phyloP scores from a whole-genome alignment of 2,113 vertebrate genomes.

The Festucalex cinctus region DNA sequence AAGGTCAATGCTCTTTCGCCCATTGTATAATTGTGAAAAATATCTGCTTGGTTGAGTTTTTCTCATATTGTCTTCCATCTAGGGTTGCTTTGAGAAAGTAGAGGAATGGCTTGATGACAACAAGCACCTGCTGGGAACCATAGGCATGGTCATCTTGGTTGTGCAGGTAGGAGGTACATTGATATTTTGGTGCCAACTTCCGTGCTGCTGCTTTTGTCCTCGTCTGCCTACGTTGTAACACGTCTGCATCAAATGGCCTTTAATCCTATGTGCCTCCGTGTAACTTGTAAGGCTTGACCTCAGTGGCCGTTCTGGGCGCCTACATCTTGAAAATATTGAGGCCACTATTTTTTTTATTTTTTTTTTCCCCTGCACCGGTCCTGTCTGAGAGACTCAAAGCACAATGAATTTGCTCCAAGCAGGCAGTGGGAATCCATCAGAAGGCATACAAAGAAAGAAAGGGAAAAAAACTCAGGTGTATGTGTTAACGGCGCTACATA shows the following conservation, averaged over 20 bases:
- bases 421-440: slow-evolving; percentile 16
- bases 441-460: background rate
- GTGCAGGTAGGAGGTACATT: slow-evolving; percentile 81
- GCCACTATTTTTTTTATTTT: slow-evolving; percentile 9
- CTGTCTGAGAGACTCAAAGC: slow-evolving; percentile 50
- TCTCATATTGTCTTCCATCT: slow-evolving; percentile 18
- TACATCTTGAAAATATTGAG: slow-evolving; percentile 42
- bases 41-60: slow-evolving; percentile 5
- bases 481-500: slow-evolving; percentile 20
- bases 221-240: slow-evolving; percentile 19
- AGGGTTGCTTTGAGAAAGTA: slow-evolving; percentile 95
- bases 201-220: slow-evolving; percentile 6
- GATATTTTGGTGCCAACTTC: slow-evolving; percentile 9
- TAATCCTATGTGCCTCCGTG: slow-evolving; percentile 1
- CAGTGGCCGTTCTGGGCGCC: slow-evolving; percentile 31
- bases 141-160: slow-evolving; percentile 90
- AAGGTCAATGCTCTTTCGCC: slow-evolving; percentile 5
- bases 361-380: slow-evolving; percentile 28
- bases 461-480: background rate
- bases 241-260: slow-evolving; percentile 22
- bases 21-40: background rate
- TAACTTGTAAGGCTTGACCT: slow-evolving; percentile 21
- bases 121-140: slow-evolving; percentile 88
- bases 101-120: slow-evolving; percentile 92
- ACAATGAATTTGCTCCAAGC: slow-evolving; percentile 30